These are phyloP conservation scores for Oegoconia quadripuncta DNA, from an alignment of 2,888 invertebrate species.

Conservation along the genomic window DNA sequence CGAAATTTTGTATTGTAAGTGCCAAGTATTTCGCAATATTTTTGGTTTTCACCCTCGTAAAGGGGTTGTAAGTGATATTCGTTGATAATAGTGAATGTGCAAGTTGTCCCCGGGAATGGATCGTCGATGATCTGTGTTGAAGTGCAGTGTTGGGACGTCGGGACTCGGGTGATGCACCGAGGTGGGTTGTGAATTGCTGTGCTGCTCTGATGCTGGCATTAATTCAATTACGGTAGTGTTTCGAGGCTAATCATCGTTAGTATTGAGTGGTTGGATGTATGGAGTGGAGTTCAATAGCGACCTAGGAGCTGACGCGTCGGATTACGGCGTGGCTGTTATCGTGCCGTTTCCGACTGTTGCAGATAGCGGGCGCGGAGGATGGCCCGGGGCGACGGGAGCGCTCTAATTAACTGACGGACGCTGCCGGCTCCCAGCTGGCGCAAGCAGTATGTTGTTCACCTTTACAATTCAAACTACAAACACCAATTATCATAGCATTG, in stretches of 20 bases:
- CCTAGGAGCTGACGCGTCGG: constrained; percentile 20
- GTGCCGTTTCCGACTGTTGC: constrained; percentile 71
- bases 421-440: constrained; percentile 74
- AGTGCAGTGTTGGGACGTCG: constrained; percentile 39
- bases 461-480: constrained; percentile 14
- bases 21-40: constrained; percentile 79
- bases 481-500: constrained; percentile 3
- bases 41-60: constrained; percentile 46
- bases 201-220: constrained; percentile 21
- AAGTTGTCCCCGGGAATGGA: constrained; percentile 30
- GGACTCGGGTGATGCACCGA: constrained; percentile 51
- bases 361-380: constrained; percentile 74
- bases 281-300: constrained; percentile 9
- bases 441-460: constrained; percentile 56
- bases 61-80: constrained; percentile 41
- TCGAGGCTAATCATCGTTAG: constrained; percentile 11
- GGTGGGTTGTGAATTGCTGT: constrained; percentile 61
- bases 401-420: constrained; percentile 74
- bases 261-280: constrained; percentile 13
- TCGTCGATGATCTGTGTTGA: constrained; percentile 31
- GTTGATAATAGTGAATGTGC: constrained; percentile 41
- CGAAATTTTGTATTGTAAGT: constrained; percentile 80
- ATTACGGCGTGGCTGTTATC: constrained; percentile 63
- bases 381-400: constrained; percentile 62
- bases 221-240: constrained; percentile 12